These are phyloP conservation scores for Plutella xylostella DNA, from an alignment of 2,888 invertebrate genomes.

Conservation along the genomic window DNA sequence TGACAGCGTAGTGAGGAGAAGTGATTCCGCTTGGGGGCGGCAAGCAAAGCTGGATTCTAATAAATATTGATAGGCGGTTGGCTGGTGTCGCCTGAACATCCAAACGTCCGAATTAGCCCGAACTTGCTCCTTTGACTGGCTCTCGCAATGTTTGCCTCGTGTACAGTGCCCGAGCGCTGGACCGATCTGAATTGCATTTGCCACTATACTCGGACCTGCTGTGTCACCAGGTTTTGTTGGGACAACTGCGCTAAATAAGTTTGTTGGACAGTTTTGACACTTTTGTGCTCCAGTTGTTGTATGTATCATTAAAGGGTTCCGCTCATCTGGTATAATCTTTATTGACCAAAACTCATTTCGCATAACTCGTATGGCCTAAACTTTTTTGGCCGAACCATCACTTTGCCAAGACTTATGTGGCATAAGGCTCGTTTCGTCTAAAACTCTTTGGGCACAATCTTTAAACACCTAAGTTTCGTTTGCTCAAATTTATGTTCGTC, in stretches of 20 bases:
- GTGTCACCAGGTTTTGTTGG: slow-evolving; percentile 4
- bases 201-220: slow-evolving; percentile 1
- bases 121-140: slow-evolving; percentile 42
- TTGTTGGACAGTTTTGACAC: background rate
- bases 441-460: too few relatives aligned
- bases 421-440: too few relatives aligned
- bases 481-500: too few relatives aligned
- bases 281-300: background rate
- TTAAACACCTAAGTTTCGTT: too few relatives aligned
- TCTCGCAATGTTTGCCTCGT: slow-evolving; percentile 2
- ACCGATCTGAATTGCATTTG: slow-evolving; percentile 3
- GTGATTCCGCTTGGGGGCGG: slow-evolving; percentile 1
- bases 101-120: slow-evolving; percentile 45
- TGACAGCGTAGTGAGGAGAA: slow-evolving; percentile 10
- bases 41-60: slow-evolving; percentile 19
- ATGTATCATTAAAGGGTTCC: too few relatives aligned
- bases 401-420: too few relatives aligned
- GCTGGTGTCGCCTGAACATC: slow-evolving; percentile 13
- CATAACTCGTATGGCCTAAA: too few relatives aligned
- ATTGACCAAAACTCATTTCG: too few relatives aligned
- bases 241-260: background rate
- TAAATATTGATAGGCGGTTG: slow-evolving; percentile 44
- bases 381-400: too few relatives aligned
- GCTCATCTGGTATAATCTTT: too few relatives aligned
- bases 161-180: background rate